These are phyloP conservation scores for Solea senegalensis DNA, from an alignment of 2,113 vertebrate species.

Conservation along the genomic window DNA sequence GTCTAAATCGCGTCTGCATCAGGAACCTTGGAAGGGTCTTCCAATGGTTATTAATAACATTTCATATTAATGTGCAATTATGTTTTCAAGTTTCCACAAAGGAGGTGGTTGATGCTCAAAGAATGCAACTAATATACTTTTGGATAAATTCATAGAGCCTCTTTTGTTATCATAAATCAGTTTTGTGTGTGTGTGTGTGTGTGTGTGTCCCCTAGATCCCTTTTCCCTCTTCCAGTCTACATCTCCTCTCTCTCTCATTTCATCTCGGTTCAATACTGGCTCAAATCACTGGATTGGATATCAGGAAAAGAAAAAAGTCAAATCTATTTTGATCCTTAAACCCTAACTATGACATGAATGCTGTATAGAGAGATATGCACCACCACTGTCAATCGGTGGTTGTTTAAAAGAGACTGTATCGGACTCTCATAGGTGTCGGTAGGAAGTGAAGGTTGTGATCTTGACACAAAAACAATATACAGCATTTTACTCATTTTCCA, in stretches of 20 bases:
- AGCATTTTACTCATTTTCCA: conserved; percentile 59
- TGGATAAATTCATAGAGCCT: conserved; percentile 42
- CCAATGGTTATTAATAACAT: neutral
- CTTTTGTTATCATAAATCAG: conserved; percentile 38
- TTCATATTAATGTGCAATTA: conserved; percentile 43
- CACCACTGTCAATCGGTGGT: no score
- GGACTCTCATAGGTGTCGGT: no score
- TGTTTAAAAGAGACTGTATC: no score
- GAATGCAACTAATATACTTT: conserved; percentile 46
- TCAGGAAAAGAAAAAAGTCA: no score
- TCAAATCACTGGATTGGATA: no score
- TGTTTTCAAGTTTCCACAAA: conserved; percentile 46
- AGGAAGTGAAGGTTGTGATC: no score
- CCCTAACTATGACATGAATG: no score
- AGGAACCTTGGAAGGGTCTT: conserved; percentile 17
- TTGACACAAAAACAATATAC: no score
- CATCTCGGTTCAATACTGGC: conserved; percentile 4
- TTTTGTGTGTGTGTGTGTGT: conserved; percentile 14
- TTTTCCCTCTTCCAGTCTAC: conserved; percentile 8
- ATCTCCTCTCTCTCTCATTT: neutral
- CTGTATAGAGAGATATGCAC: no score
- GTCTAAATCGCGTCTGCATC: conserved; percentile 35
- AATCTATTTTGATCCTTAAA: no score
- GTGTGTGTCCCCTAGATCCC: conserved; percentile 30
- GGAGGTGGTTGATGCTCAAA: conserved; percentile 30